Evolutionary conservation across 2,113 vertebrate species (phyloP).

Genomic region (Maccullochella peelii): DNA sequence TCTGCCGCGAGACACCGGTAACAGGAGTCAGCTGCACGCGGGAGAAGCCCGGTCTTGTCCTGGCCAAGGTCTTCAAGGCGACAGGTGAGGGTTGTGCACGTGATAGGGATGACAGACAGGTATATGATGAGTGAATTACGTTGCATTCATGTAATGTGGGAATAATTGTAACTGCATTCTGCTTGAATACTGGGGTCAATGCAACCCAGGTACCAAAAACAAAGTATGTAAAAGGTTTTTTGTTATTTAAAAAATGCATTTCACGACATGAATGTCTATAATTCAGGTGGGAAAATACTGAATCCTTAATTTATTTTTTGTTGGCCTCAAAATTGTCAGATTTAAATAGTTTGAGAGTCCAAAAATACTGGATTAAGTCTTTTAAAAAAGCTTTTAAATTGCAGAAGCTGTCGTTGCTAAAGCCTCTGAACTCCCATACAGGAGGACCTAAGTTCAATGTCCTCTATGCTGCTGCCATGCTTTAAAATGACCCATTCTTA

Average conservation of each 20-base stretch:
- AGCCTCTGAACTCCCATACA: too few species aligned
- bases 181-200: not conserved
- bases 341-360: not conserved
- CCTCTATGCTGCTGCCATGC: not conserved
- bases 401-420: not conserved
- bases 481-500: too few species aligned
- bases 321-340: not conserved
- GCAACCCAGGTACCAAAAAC: not conserved
- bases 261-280: not conserved
- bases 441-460: not conserved
- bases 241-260: not conserved
- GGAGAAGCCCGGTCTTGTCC: slow-evolving; percentile 1
- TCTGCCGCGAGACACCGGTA: slow-evolving; percentile 36
- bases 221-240: not conserved
- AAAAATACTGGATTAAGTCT: not conserved
- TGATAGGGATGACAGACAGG: slow-evolving; percentile 32
- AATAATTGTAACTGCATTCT: not conserved
- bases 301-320: not conserved
- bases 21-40: slow-evolving; percentile 19
- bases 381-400: not conserved
- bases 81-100: slow-evolving; percentile 53
- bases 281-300: not conserved
- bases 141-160: not conserved
- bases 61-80: not conserved
- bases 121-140: not conserved